Percentiles rank a stretch among this genome's conserved stretches.
Conservation (phyloP, 2,888 invertebrate species). For the Drymonia ruficornis region DNA sequence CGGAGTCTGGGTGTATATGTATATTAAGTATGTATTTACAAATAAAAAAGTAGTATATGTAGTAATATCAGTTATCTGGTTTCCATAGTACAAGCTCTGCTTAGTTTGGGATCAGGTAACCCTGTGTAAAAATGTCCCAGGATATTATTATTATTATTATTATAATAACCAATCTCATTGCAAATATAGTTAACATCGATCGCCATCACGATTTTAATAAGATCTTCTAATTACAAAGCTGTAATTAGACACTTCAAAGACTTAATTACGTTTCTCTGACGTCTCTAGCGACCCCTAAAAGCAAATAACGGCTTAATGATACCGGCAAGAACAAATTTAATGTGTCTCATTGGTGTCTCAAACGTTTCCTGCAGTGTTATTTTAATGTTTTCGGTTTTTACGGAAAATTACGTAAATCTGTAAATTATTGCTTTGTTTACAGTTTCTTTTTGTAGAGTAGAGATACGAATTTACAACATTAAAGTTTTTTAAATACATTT, state of each 20-base stretch:
- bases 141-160: too few species aligned
- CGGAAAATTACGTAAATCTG: background rate
- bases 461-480: too few species aligned
- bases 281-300: background rate
- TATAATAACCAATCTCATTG: too few species aligned
- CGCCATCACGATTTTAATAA: background rate
- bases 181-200: background rate
- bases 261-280: background rate
- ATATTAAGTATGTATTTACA: too few species aligned
- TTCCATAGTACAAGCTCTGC: too few species aligned
- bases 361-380: background rate
- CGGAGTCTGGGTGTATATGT: too few species aligned
- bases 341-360: background rate
- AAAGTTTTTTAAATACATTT: too few species aligned
- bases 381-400: background rate
- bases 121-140: too few species aligned
- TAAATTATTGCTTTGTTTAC: background rate
- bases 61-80: too few species aligned
- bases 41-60: too few species aligned
- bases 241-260: conserved; percentile 2
- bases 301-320: conserved; percentile 4
- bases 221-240: background rate
- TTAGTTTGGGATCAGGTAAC: too few species aligned
- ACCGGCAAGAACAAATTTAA: background rate
- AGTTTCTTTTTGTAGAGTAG: background rate